A percentile compares a stretch with the other conserved stretches of the same genome.
Conservation (phyloP, 2,113 vertebrate genomes). For the Callaeas wilsoni region DNA sequence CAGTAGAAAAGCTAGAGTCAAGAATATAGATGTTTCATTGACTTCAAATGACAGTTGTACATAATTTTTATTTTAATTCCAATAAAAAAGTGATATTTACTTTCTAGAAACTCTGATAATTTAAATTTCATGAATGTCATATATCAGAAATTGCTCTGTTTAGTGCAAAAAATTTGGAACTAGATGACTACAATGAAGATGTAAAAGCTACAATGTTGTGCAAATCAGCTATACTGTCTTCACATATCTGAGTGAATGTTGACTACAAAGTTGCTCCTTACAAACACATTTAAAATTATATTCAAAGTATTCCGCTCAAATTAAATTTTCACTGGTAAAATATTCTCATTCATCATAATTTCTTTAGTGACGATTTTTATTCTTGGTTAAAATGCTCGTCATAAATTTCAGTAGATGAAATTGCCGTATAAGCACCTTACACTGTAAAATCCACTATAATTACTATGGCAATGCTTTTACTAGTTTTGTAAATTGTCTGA, state of each 20-base stretch:
- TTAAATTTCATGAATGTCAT: background rate
- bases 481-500: background rate
- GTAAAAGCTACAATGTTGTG: background rate
- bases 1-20: background rate
- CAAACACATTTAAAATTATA: background rate
- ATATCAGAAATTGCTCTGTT: background rate
- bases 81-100: background rate
- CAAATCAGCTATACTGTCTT: background rate
- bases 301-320: background rate
- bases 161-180: background rate
- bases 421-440: background rate
- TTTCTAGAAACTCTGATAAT: background rate
- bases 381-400: background rate
- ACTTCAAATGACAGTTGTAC: background rate
- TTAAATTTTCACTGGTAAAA: background rate
- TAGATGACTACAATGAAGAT: background rate
- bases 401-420: background rate
- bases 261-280: background rate
- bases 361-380: background rate
- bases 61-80: background rate
- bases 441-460: background rate
- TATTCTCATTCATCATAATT: background rate
- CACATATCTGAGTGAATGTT: background rate
- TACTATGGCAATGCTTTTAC: background rate
- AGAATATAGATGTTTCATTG: background rate